These are phyloP conservation scores for Saguinus midas DNA, from an alignment of 2,113 vertebrate genomes.

Conservation along the genomic window DNA sequence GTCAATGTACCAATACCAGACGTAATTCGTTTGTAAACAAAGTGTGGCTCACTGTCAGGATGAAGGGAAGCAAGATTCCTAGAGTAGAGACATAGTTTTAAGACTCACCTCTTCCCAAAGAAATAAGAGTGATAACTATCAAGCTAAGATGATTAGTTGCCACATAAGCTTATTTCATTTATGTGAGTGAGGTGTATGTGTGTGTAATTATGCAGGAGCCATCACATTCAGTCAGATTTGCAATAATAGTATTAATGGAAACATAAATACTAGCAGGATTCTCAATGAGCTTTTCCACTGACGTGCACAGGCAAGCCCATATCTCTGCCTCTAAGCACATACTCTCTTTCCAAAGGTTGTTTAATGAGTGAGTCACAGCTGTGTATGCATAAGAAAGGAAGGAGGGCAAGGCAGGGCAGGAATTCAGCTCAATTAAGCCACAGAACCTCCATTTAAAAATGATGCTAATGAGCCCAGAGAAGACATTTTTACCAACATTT, in stretches of 20 bases:
- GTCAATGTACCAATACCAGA: not conserved
- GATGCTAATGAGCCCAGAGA: not conserved
- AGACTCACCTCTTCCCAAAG: not conserved
- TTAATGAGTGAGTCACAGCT: not conserved
- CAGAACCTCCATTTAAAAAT: not conserved
- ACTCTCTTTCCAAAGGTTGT: not conserved
- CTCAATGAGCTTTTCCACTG: not conserved
- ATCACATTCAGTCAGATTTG: not conserved
- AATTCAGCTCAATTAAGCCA: not conserved
- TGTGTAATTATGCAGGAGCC: not conserved
- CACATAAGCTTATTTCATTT: not conserved
- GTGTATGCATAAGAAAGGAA: not conserved
- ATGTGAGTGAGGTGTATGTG: not conserved
- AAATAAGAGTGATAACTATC: not conserved
- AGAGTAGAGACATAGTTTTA: constrained; percentile 1
- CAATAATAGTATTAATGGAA: not conserved
- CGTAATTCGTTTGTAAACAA: not conserved
- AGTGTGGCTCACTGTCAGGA: not conserved
- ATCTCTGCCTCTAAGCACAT: not conserved
- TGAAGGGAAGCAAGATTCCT: not conserved
- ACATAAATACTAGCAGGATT: not conserved
- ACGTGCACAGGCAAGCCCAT: too few species aligned
- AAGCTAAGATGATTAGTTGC: not conserved
- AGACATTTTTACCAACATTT: not conserved
- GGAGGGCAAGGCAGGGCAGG: not conserved